phyloP scores from a whole-genome alignment of 2,888 invertebrate genomes.

The Tachina fera region DNA sequence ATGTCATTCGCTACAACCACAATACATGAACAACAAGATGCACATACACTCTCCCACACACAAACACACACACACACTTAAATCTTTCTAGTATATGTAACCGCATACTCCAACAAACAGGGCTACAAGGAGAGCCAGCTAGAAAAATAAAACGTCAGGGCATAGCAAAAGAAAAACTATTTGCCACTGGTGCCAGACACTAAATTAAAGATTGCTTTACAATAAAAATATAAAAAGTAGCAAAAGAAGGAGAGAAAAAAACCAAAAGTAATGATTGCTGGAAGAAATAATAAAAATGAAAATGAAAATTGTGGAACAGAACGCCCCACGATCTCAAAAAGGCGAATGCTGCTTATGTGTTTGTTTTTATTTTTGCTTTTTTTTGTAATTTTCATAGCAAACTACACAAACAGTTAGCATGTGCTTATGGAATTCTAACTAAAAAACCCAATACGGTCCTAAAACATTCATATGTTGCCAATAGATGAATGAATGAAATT shows the following conservation, averaged over 20 bases:
- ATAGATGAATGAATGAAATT: conserved; percentile 57
- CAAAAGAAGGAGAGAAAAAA: conserved; percentile 2
- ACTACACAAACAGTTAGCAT: conserved; percentile 72
- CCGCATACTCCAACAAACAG: conserved; percentile 14
- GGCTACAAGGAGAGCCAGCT: neutral
- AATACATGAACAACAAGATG: conserved; percentile 37
- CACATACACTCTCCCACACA: conserved; percentile 22
- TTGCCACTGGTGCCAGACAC: conserved; percentile 70
- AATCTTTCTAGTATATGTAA: neutral
- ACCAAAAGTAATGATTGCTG: neutral
- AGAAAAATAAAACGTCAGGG: conserved; percentile 54
- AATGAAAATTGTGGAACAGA: conserved; percentile 43
- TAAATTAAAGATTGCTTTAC: conserved; percentile 71
- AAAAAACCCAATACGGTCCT: conserved; percentile 53
- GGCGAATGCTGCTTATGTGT: conserved; percentile 10
- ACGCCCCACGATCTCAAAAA: conserved; percentile 15
- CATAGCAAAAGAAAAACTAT: conserved; percentile 65
- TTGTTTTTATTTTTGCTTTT: neutral
- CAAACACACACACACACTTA: neutral
- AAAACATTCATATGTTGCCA: conserved; percentile 59
- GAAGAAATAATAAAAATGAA: conserved; percentile 42
- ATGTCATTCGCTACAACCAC: conserved; percentile 70
- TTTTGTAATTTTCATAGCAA: conserved; percentile 3
- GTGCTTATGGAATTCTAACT: conserved; percentile 70
- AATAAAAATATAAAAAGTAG: conserved; percentile 42